Evolutionary conservation across 37 sponge, comb jelly and placozoan genomes (phyloP).

Genomic region (Corticium candelabrum): DNA sequence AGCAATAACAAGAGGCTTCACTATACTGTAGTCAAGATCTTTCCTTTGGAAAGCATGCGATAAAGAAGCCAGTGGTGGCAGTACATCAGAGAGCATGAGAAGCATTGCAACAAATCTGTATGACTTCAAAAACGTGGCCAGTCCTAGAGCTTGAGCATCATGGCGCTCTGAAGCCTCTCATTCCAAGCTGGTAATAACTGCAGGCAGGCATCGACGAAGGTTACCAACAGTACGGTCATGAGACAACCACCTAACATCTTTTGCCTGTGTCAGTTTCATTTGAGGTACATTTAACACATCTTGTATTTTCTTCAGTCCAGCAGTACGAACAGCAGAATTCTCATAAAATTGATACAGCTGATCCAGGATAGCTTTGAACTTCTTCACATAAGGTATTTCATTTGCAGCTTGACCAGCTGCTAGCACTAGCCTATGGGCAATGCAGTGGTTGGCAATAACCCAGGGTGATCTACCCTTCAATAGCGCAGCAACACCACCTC

Average conservation of each 20-base stretch:
- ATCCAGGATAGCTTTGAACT: slow-evolving; percentile 7
- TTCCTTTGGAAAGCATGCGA: slow-evolving; percentile 6
- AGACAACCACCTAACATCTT: slow-evolving; percentile 30
- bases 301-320: slow-evolving; percentile 22
- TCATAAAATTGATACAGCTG: slow-evolving; percentile 26
- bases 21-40: slow-evolving; percentile 13
- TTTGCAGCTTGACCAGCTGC: slow-evolving; percentile 23
- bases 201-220: slow-evolving; percentile 5
- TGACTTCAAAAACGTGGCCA: neutral
- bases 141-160: slow-evolving; percentile 34
- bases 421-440: slow-evolving; percentile 21
- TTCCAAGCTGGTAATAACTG: slow-evolving; percentile 13
- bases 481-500: neutral
- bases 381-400: neutral
- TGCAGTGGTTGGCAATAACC: slow-evolving; percentile 27
- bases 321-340: slow-evolving; percentile 6
- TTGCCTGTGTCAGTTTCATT: slow-evolving; percentile 15
- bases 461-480: neutral
- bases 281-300: slow-evolving; percentile 25
- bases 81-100: slow-evolving; percentile 7
- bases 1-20: neutral
- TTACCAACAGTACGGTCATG: slow-evolving; percentile 21
- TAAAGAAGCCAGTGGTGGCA: neutral
- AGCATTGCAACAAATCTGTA: slow-evolving; percentile 22
- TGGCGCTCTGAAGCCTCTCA: slow-evolving; percentile 25